A percentile compares a stretch with the other conserved stretches of the same genome.
phyloP scores from a whole-genome alignment of 92 coral and sea anemone species.

The Parazoanthus swiftii region DNA sequence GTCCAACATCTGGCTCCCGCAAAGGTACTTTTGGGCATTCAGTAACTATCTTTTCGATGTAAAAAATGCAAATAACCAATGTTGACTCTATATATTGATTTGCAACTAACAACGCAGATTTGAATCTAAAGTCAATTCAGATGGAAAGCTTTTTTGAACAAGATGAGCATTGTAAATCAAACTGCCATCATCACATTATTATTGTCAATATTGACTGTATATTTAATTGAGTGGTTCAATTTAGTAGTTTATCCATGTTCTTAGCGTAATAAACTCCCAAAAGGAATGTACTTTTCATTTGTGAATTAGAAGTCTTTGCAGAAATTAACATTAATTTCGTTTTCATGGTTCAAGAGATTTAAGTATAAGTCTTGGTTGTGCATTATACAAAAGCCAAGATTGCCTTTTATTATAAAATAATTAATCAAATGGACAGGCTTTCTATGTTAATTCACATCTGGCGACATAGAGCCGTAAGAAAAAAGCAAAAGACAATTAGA shows the following conservation, averaged over 20 bases:
- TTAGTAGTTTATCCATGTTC: not conserved
- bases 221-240: not conserved
- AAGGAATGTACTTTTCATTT: not conserved
- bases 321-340: not conserved
- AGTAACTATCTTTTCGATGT: not conserved
- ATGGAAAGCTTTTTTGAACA: not conserved
- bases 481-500: not conserved
- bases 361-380: too few species aligned
- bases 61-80: not conserved
- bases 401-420: not conserved
- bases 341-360: not conserved
- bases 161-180: not conserved
- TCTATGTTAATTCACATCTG: constrained; percentile 7
- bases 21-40: not conserved
- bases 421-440: not conserved
- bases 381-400: not conserved
- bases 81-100: not conserved
- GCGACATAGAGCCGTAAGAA: not conserved
- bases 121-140: too few species aligned
- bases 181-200: not conserved
- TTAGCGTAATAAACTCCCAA: too few species aligned
- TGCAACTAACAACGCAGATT: not conserved
- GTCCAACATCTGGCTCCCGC: not conserved
- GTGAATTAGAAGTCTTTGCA: not conserved
- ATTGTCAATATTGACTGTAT: not conserved